phyloP scores from a whole-genome alignment of 2,797 vertebrate species.

The Menidia menidia region DNA sequence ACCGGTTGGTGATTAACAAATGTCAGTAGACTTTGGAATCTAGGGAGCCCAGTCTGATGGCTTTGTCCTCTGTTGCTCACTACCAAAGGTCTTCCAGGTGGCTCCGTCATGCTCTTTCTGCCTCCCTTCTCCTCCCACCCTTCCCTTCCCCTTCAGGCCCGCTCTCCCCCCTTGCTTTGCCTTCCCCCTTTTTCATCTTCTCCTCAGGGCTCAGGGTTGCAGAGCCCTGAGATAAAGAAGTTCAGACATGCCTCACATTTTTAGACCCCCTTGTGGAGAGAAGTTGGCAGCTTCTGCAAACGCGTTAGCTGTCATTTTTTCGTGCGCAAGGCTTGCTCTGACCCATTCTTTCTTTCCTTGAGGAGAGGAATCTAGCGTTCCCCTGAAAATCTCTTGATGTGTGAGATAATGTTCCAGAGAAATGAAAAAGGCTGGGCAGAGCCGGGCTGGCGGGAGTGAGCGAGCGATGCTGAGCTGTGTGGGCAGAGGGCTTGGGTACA shows the following conservation, averaged over 20 bases:
- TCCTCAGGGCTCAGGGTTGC: conserved; percentile 67
- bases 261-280: conserved; percentile 78
- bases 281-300: conserved; percentile 67
- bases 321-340: conserved; percentile 42
- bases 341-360: conserved; percentile 45
- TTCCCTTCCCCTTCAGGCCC: conserved; percentile 31
- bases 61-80: conserved; percentile 86
- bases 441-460: conserved; percentile 62
- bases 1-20: conserved; percentile 99
- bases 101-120: conserved; percentile 78
- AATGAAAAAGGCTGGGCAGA: conserved; percentile 65
- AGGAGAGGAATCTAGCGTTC: conserved; percentile 43
- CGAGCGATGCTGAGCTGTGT: conserved; percentile 82
- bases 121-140: conserved; percentile 52
- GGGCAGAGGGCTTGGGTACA: conserved; percentile 73
- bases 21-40: conserved; percentile 99
- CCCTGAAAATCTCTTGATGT: conserved; percentile 61
- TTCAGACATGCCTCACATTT: conserved; percentile 85
- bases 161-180: conserved; percentile 43
- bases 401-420: conserved; percentile 72
- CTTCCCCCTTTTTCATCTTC: conserved; percentile 51
- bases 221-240: conserved; percentile 79
- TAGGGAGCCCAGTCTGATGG: conserved; percentile 89
- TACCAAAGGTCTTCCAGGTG: conserved; percentile 88
- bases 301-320: conserved; percentile 42